phyloP scores from a whole-genome alignment of 1,140 invertebrate species.

The Lasioglossum baleicum region DNA sequence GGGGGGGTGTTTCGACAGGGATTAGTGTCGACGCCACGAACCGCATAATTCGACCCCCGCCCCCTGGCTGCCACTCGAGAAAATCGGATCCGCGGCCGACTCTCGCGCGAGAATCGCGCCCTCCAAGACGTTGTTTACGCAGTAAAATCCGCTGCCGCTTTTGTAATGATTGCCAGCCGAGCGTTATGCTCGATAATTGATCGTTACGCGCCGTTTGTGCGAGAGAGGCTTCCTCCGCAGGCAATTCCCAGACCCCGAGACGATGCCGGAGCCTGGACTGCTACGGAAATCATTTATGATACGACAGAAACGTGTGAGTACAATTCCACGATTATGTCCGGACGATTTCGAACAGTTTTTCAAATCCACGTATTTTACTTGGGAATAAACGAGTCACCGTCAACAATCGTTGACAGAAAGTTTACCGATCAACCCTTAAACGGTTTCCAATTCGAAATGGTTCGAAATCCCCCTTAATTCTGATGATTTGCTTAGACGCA shows the following conservation, averaged over 20 bases:
- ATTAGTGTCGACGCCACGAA: constrained; percentile 62
- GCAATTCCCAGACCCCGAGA: not conserved
- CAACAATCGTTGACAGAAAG: too few species aligned
- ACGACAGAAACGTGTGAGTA: too few species aligned
- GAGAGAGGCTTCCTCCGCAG: constrained; percentile 20
- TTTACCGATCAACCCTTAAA: too few species aligned
- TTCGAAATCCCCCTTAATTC: too few species aligned
- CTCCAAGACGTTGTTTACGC: constrained; percentile 40
- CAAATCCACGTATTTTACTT: too few species aligned
- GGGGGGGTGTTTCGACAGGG: constrained; percentile 57
- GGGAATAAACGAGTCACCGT: too few species aligned
- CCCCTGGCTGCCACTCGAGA: constrained; percentile 14
- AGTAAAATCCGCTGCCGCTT: constrained; percentile 29
- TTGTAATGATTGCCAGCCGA: constrained; percentile 27
- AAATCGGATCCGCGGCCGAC: constrained; percentile 51
- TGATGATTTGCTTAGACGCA: too few species aligned
- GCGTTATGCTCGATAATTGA: constrained; percentile 45
- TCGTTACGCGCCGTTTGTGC: constrained; percentile 30
- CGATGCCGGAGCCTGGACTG: not conserved
- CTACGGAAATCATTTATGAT: too few species aligned
- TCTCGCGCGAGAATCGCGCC: constrained; percentile 29
- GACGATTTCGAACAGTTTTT: too few species aligned
- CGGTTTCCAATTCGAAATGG: too few species aligned
- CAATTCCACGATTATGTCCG: too few species aligned
- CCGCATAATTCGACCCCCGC: constrained; percentile 53